phyloP scores from a whole-genome alignment of 35 echinoderm and acorn worm genomes.

The Nesometra sesokonis region DNA sequence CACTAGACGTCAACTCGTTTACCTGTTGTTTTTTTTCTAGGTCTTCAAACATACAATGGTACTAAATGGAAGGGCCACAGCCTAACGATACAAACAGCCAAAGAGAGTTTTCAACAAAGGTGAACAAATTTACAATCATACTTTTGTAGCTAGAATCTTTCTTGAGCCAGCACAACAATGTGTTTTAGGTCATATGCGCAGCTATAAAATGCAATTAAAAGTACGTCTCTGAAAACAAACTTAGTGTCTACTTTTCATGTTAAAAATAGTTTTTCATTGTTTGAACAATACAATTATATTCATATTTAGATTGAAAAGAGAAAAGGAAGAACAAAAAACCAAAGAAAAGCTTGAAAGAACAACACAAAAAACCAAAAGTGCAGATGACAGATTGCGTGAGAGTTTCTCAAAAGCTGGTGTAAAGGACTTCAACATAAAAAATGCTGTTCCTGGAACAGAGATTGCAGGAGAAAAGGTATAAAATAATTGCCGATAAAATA shows the following conservation, averaged over 20 bases:
- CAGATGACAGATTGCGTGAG: conserved; percentile 27
- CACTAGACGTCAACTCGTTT: background rate
- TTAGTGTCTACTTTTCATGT: too few species aligned
- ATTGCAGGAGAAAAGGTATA: conserved; percentile 81
- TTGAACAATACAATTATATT: too few species aligned
- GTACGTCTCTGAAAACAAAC: too few species aligned
- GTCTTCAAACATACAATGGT: conserved; percentile 59
- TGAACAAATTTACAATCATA: background rate
- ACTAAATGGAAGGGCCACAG: conserved; percentile 74
- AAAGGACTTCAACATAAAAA: conserved; percentile 49
- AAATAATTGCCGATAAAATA: too few species aligned
- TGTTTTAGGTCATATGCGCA: too few species aligned
- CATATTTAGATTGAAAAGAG: conserved; percentile 41
- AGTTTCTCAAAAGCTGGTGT: conserved; percentile 75
- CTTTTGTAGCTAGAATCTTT: too few species aligned
- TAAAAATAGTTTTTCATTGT: too few species aligned
- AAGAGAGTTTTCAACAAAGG: conserved; percentile 61
- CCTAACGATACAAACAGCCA: conserved; percentile 61
- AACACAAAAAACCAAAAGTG: background rate
- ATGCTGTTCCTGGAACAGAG: conserved; percentile 79
- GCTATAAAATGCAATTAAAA: too few species aligned
- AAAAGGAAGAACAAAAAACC: background rate
- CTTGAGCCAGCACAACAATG: too few species aligned
- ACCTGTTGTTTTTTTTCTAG: conserved; percentile 16
- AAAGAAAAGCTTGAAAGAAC: background rate